Percentiles rank a stretch among this genome's conserved stretches.
These are phyloP conservation scores for Pherbina coryleti DNA, from an alignment of 2,888 invertebrate species.

Conservation along the genomic window DNA sequence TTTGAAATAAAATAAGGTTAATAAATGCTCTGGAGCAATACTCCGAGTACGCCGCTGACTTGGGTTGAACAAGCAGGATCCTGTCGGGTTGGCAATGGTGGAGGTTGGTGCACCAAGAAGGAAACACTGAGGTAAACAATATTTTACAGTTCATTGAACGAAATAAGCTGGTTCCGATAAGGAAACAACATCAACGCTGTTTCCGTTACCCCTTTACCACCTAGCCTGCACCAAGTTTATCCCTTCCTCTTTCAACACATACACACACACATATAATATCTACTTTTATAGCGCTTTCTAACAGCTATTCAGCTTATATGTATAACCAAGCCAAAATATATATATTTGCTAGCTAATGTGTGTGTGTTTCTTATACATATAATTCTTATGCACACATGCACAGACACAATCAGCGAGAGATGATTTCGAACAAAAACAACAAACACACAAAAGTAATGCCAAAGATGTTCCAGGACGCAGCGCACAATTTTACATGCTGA, in stretches of 20 bases:
- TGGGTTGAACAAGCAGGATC: too few species aligned
- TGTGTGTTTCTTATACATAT: background rate
- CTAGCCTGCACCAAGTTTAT: slow-evolving; percentile 15
- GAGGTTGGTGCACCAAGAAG: slow-evolving; percentile 33
- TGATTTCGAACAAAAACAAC: slow-evolving; percentile 6
- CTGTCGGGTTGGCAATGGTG: too few species aligned
- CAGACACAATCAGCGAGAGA: background rate
- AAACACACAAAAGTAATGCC: background rate
- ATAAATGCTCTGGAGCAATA: too few species aligned
- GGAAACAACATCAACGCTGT: slow-evolving; percentile 43
- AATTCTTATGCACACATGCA: background rate
- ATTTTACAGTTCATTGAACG: slow-evolving; percentile 68
- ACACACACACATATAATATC: slow-evolving; percentile 29
- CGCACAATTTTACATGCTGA: background rate
- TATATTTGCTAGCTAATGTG: slow-evolving; percentile 31
- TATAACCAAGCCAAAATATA: background rate
- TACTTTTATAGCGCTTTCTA: slow-evolving; percentile 10
- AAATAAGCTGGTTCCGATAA: slow-evolving; percentile 67
- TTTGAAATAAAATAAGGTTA: too few species aligned
- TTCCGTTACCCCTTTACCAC: background rate
- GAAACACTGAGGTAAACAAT: slow-evolving; percentile 65
- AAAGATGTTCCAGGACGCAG: background rate
- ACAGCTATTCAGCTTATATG: background rate
- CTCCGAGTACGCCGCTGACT: too few species aligned
- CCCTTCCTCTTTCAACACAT: slow-evolving; percentile 26